Evolutionary conservation across 2,113 vertebrate species (phyloP).

Genomic region (Poeciliopsis occidentalis): DNA sequence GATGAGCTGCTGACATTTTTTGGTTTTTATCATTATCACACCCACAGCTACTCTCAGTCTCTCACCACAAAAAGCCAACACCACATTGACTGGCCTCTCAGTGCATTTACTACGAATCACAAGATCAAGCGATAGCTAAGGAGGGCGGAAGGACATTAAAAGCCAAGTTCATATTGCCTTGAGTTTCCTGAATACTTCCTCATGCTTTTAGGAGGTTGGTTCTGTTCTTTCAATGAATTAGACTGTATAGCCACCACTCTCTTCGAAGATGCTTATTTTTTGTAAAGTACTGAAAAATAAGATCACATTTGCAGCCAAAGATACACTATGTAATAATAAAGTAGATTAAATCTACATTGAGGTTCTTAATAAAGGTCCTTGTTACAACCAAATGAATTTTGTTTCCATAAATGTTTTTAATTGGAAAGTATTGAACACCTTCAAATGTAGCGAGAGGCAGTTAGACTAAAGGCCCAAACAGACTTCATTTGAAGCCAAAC

Average conservation of each 20-base stretch:
- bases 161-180: conserved; percentile 16
- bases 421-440: neutral
- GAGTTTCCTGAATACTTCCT: conserved; percentile 20
- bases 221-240: neutral
- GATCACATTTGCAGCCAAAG: neutral
- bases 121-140: conserved; percentile 15
- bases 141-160: conserved; percentile 5
- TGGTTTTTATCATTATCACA: conserved; percentile 51
- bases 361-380: neutral
- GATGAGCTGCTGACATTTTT: conserved; percentile 69
- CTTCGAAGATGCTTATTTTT: neutral
- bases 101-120: conserved; percentile 56
- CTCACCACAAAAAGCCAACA: conserved; percentile 43
- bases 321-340: neutral
- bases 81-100: conserved; percentile 41
- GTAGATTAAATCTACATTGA: neutral
- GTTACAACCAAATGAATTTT: neutral
- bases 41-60: conserved; percentile 15
- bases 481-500: no score
- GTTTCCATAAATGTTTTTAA: neutral
- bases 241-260: neutral
- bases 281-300: no score
- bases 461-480: no score
- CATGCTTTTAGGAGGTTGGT: conserved; percentile 1
- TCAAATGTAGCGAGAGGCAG: no score